These are phyloP conservation scores for Thamnophis sirtalis DNA, from an alignment of 2,113 vertebrate species.

Conservation along the genomic window DNA sequence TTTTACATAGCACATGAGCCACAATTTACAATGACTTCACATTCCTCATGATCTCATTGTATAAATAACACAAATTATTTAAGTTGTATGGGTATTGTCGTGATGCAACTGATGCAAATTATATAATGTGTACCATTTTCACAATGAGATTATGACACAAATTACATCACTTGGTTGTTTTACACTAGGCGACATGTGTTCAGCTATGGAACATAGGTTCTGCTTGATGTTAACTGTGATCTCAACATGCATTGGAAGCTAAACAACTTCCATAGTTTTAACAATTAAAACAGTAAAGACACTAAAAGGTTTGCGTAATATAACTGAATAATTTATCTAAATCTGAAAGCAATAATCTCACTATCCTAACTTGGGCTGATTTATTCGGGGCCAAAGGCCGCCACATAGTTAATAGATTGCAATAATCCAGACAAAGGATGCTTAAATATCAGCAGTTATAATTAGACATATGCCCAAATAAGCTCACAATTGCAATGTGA, in stretches of 20 bases:
- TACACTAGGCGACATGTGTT: background rate
- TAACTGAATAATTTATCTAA: background rate
- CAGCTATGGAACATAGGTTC: background rate
- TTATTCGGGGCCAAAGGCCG: background rate
- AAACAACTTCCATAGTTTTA: background rate
- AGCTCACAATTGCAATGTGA: background rate
- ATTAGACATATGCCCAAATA: background rate
- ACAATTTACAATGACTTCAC: background rate
- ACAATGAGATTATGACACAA: background rate
- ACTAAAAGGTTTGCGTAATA: background rate
- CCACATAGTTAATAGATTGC: background rate
- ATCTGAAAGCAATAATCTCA: background rate
- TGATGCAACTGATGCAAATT: background rate
- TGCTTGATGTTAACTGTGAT: background rate
- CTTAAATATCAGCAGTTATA: background rate
- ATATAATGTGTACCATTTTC: background rate
- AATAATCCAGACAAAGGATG: background rate
- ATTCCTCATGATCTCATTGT: background rate
- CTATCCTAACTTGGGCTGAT: background rate
- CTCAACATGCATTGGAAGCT: background rate
- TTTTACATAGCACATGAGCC: background rate
- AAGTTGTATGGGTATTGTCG: background rate
- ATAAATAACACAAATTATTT: background rate
- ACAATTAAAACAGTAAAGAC: background rate
- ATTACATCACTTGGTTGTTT: background rate